Evolutionary conservation across 2,888 invertebrate genomes (phyloP), one percentile per base, ranked within the genome.

Genomic region (Teinopalpus imperialis): DNA sequence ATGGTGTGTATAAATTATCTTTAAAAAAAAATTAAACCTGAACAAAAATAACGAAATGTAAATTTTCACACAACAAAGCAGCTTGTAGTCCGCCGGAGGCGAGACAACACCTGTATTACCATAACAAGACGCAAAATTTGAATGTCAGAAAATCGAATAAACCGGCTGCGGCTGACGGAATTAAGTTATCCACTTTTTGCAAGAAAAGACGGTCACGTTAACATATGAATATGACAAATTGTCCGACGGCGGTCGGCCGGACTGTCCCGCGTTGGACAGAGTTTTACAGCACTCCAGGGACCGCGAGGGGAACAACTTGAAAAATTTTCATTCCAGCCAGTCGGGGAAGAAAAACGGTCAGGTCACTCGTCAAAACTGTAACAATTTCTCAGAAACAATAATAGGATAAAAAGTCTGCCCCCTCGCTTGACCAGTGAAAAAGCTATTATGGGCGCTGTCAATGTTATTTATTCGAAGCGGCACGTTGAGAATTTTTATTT

Each of bases 181-280:
- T 86, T 81, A 85, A 86, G 85, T 86, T 88, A 87, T 81, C 83
- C 82, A 81, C 82, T 86, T 87, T 88, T 87, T 85, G 83, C 81
- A 86, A 86, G 86, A 87, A 86, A 86, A 87, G 86, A 83, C 81
- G 85, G 74, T 61, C 80, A 81, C 82, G 87, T 88, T 88, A 87
- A 88, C 88, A 87, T 88, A 88, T 88, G 88, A 89, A 89, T 89
- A 89, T 89, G 89, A 89, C 89, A 89, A 89, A 89, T 88, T 88
- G 89, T 86, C 74, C 74, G 80, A 63, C 70, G 69, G 75, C 73
- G 82, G 82, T 77, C 79, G 72, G 78, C 59, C 64, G 70, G 74
- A 74, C 67, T 74, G 72, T 71, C 72, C 80, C 57, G 67, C 66
- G 74, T 70, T 74, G 72, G 73, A 56, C 79, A 58, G 81, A 89